A percentile compares a stretch with the other conserved stretches of the same genome.
These are phyloP conservation scores for Ophion ellenae DNA, from an alignment of 2,888 invertebrate species.

Conservation along the genomic window DNA sequence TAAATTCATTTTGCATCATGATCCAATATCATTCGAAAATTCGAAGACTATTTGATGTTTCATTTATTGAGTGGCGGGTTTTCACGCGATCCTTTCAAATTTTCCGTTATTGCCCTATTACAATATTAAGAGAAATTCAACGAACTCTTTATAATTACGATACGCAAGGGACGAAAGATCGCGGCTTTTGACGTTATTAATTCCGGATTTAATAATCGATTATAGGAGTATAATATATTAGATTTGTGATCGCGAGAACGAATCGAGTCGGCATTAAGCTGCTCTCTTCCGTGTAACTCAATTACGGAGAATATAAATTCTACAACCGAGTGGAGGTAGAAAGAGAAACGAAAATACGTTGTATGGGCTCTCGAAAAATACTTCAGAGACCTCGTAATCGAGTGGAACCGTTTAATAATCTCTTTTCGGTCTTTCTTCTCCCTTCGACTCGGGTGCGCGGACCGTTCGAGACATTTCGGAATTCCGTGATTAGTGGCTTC, in stretches of 20 bases:
- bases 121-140: slow-evolving; percentile 34
- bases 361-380: slow-evolving; percentile 53
- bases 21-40: too few relatives aligned
- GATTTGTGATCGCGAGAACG: slow-evolving; percentile 45
- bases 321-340: slow-evolving; percentile 45
- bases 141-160: slow-evolving; percentile 46
- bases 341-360: slow-evolving; percentile 35
- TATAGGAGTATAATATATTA: slow-evolving; percentile 45
- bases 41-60: too few relatives aligned
- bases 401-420: slow-evolving; percentile 62
- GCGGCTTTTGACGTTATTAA: slow-evolving; percentile 50
- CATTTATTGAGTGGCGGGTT: too few relatives aligned
- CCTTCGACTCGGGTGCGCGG: slow-evolving; percentile 8
- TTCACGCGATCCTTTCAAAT: background rate
- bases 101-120: slow-evolving; percentile 21
- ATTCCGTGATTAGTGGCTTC: slow-evolving; percentile 48
- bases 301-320: slow-evolving; percentile 67
- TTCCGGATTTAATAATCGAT: slow-evolving; percentile 66
- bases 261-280: slow-evolving; percentile 55
- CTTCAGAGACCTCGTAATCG: slow-evolving; percentile 57
- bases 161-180: slow-evolving; percentile 15
- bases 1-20: too few relatives aligned
- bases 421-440: slow-evolving; percentile 43
- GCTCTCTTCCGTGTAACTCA: slow-evolving; percentile 63
- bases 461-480: slow-evolving; percentile 3